A percentile compares a stretch with the other conserved stretches of the same genome.
Evolutionary conservation across 2,797 vertebrate genomes (phyloP).

Genomic region (Propithecus deckenii): DNA sequence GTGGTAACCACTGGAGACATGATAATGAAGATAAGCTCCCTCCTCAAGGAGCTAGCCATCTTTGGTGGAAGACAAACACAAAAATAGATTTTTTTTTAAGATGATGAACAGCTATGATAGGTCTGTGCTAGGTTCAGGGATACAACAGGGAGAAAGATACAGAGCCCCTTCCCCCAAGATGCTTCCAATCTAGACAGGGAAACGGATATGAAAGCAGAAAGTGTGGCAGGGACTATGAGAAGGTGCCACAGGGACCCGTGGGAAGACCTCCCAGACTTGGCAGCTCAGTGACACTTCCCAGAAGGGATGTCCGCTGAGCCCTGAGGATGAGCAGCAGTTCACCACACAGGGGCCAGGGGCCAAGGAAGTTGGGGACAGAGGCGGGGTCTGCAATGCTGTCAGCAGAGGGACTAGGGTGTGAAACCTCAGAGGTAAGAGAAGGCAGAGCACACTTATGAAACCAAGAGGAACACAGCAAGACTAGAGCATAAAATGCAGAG

Average conservation of each 20-base stretch:
- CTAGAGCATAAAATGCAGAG: too few species aligned
- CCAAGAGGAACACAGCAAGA: neutral
- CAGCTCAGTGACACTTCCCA: neutral
- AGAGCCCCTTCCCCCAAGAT: neutral
- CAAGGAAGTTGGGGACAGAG: neutral
- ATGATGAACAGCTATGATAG: neutral
- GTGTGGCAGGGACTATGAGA: neutral
- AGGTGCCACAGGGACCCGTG: neutral
- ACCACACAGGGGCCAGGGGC: too few species aligned
- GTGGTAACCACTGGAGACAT: neutral
- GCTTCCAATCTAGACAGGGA: neutral
- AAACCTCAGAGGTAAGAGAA: neutral
- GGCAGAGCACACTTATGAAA: neutral
- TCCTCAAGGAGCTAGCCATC: neutral
- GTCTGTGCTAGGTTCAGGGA: neutral
- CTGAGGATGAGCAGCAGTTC: neutral
- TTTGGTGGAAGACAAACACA: neutral
- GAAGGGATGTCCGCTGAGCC: neutral
- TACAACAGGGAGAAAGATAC: neutral
- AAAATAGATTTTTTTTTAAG: neutral
- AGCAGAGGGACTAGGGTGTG: neutral
- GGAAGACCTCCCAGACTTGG: neutral
- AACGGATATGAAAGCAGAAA: neutral
- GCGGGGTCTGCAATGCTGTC: rapidly evolving
- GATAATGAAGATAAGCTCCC: neutral